phyloP scores from a whole-genome alignment of 2,797 vertebrate species.

The Dipus sagitta region DNA sequence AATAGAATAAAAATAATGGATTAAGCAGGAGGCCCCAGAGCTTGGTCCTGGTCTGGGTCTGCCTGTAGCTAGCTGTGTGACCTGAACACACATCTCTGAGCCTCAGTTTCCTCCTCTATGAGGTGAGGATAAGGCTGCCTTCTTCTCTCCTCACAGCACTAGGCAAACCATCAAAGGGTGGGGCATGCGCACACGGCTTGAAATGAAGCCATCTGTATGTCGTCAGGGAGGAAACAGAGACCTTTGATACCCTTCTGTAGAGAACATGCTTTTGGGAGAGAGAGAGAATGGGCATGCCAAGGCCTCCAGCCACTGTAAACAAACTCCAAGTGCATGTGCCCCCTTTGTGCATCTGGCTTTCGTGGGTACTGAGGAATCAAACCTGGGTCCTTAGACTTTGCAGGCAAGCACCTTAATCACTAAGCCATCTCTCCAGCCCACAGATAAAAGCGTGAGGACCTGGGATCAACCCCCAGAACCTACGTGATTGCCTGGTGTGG shows the following conservation, averaged over 20 bases:
- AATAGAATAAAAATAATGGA: background rate
- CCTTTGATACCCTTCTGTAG: accelerated
- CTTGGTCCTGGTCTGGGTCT: background rate
- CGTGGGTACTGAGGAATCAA: too few relatives aligned
- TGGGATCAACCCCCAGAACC: too few relatives aligned
- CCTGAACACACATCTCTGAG: background rate
- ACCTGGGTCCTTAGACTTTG: too few relatives aligned
- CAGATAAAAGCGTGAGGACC: too few relatives aligned
- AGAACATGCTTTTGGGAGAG: background rate
- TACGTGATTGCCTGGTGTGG: too few relatives aligned
- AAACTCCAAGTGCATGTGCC: too few relatives aligned
- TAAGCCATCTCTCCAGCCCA: too few relatives aligned
- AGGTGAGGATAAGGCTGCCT: background rate
- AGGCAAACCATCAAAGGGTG: background rate
- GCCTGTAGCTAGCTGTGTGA: background rate
- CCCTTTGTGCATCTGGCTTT: too few relatives aligned
- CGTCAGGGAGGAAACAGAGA: background rate
- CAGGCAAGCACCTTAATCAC: too few relatives aligned
- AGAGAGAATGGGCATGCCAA: too few relatives aligned
- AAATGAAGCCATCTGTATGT: background rate
- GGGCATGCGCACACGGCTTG: accelerated
- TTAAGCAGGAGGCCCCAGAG: background rate
- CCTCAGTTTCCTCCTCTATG: background rate
- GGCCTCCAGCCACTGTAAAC: too few relatives aligned
- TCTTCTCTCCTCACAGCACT: background rate